Percentiles rank a stretch among this genome's conserved stretches.
phyloP scores from a whole-genome alignment of 1,140 invertebrate species.

The Chelonus insularis region DNA sequence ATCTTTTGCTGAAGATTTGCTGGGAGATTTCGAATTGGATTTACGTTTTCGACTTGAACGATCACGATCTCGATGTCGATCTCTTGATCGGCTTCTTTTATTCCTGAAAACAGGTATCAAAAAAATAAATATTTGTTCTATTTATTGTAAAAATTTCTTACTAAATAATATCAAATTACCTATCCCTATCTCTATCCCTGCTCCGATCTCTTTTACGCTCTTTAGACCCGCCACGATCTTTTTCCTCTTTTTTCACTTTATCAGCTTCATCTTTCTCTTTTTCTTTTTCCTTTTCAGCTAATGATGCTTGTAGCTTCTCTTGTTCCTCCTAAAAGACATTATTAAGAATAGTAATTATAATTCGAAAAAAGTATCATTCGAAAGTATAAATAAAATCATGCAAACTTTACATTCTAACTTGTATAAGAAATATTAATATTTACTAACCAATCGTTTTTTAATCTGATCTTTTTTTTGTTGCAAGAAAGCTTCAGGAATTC shows the following conservation, averaged over 20 bases:
- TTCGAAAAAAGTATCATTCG: neutral
- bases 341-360: neutral
- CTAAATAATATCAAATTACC: constrained; percentile 37
- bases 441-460: constrained; percentile 75
- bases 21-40: constrained; percentile 54
- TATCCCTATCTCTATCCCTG: constrained; percentile 58
- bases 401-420: too few species aligned
- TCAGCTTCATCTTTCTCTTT: constrained; percentile 58
- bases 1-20: constrained; percentile 49
- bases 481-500: constrained; percentile 90
- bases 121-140: constrained; percentile 22
- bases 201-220: constrained; percentile 54
- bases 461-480: constrained; percentile 98
- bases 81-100: constrained; percentile 61
- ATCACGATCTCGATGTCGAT: constrained; percentile 58
- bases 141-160: neutral
- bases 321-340: constrained; percentile 73
- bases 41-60: constrained; percentile 53
- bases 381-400: neutral
- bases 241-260: constrained; percentile 57
- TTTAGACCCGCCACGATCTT: constrained; percentile 51
- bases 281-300: constrained; percentile 62
- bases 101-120: constrained; percentile 38
- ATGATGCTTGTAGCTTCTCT: constrained; percentile 67
- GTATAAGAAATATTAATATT: too few species aligned